A percentile compares a stretch with the other conserved stretches of the same genome.
Evolutionary conservation across 2,888 invertebrate genomes (phyloP).

Genomic region (Bembecia ichneumoniformis): DNA sequence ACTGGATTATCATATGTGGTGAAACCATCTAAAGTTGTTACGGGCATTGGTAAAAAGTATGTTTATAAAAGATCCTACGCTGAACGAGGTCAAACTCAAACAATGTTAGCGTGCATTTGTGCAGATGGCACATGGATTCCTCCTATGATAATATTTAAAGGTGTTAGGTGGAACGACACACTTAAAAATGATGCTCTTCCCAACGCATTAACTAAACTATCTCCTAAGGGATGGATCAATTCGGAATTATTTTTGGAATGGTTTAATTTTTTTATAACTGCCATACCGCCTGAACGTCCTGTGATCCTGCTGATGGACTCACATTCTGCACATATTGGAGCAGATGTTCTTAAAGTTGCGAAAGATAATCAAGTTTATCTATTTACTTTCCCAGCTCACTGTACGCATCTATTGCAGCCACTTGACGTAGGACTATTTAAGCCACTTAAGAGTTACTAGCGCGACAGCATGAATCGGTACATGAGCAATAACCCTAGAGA

Average conservation of each 20-base stretch:
- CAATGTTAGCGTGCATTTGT: not conserved
- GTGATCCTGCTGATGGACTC: not conserved
- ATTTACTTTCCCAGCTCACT: not conserved
- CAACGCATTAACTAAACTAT: not conserved
- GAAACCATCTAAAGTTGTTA: not conserved
- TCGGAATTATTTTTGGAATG: not conserved
- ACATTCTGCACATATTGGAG: not conserved
- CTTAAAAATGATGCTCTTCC: not conserved
- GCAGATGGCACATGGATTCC: not conserved
- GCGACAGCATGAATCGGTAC: not conserved
- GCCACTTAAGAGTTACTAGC: not conserved
- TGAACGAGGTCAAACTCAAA: conserved; percentile 1
- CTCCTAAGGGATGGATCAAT: not conserved
- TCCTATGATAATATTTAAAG: not conserved
- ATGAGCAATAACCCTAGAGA: not conserved
- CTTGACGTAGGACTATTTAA: not conserved
- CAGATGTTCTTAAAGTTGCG: not conserved
- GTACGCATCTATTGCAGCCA: no score
- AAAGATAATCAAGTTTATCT: not conserved
- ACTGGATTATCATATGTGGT: conserved; percentile 1
- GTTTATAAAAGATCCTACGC: no score
- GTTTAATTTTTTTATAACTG: not conserved
- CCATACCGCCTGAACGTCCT: not conserved
- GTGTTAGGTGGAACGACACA: not conserved
- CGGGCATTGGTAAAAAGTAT: not conserved